Evolutionary conservation across 2,113 vertebrate genomes (phyloP).

Genomic region (Rhinolophus ferrumequinum): DNA sequence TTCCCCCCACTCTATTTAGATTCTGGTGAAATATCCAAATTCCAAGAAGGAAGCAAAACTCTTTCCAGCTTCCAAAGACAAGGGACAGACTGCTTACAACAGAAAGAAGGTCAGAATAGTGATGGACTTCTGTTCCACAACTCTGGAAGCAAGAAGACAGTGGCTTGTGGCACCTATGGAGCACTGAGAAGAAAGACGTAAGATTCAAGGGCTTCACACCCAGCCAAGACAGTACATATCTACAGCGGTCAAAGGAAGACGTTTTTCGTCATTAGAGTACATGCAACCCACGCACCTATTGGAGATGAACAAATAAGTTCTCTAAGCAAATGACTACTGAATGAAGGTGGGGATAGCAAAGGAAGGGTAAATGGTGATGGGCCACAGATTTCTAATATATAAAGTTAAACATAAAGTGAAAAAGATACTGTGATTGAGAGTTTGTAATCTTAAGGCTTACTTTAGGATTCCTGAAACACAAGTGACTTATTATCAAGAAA

Average conservation of each 20-base stretch:
- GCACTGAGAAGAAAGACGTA: not conserved
- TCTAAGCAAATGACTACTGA: conserved; percentile 27
- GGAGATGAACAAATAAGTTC: not conserved
- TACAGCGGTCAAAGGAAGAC: not conserved
- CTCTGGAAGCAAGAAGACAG: not conserved
- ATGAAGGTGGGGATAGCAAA: not conserved
- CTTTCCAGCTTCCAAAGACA: not conserved
- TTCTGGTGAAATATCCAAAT: not conserved
- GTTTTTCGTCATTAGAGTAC: conserved; percentile 3
- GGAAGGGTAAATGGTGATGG: not conserved
- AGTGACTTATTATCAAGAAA: conserved; percentile 5
- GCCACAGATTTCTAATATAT: not conserved
- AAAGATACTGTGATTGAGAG: not conserved
- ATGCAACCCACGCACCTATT: not conserved
- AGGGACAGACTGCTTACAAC: not conserved
- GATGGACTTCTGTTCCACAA: not conserved
- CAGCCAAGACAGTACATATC: not conserved
- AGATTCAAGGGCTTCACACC: not conserved
- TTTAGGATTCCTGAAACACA: not conserved
- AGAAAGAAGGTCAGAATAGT: not conserved
- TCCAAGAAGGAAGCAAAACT: conserved; percentile 31
- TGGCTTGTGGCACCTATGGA: not conserved
- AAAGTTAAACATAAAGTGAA: conserved; percentile 36
- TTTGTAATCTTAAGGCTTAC: conserved; percentile 3
- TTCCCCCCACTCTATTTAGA: not conserved